Evolutionary conservation across 92 coral and sea anemone species (phyloP).

Genomic region (Nematostella vectensis): DNA sequence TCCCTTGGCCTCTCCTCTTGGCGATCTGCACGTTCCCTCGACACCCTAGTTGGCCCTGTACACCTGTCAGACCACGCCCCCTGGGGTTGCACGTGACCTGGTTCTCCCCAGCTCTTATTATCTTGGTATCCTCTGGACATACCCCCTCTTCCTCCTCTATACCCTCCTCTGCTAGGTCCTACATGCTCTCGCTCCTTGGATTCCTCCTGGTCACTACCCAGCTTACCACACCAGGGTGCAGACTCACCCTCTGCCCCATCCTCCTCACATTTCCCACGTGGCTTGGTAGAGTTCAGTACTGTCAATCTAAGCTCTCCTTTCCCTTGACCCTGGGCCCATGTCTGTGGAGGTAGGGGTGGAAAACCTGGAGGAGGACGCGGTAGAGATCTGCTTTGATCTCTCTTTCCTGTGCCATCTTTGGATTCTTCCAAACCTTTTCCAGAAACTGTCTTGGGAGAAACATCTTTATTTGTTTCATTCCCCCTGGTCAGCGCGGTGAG

Average conservation of each 20-base stretch:
- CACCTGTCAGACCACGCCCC: neutral
- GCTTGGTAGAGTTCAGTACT: slow-evolving; percentile 37
- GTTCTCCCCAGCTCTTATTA: slow-evolving; percentile 2
- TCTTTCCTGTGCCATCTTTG: slow-evolving; percentile 13
- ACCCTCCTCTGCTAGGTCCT: neutral
- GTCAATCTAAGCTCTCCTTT: slow-evolving; percentile 34
- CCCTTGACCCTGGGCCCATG: slow-evolving; percentile 28
- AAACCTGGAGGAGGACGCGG: slow-evolving; percentile 74
- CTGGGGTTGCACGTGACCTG: neutral
- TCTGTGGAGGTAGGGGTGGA: slow-evolving; percentile 53
- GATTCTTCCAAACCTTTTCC: slow-evolving; percentile 22
- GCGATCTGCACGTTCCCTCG: neutral
- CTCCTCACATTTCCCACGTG: slow-evolving; percentile 21
- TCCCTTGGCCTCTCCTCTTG: neutral
- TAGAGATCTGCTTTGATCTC: slow-evolving; percentile 30
- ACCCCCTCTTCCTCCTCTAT: slow-evolving; percentile 9
- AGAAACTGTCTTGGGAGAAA: neutral
- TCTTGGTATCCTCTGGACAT: neutral
- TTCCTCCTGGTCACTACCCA: neutral
- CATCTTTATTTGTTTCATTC: slow-evolving; percentile 6
- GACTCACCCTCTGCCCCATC: slow-evolving; percentile 6
- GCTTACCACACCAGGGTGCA: slow-evolving; percentile 4
- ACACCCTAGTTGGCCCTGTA: neutral
- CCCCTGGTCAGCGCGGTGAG: slow-evolving; percentile 22
- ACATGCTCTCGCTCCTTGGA: slow-evolving; percentile 5